Evolutionary conservation across 2,888 invertebrate species (phyloP), one percentile per base, ranked within the genome.

Genomic region (Microctonus hyperodae): DNA sequence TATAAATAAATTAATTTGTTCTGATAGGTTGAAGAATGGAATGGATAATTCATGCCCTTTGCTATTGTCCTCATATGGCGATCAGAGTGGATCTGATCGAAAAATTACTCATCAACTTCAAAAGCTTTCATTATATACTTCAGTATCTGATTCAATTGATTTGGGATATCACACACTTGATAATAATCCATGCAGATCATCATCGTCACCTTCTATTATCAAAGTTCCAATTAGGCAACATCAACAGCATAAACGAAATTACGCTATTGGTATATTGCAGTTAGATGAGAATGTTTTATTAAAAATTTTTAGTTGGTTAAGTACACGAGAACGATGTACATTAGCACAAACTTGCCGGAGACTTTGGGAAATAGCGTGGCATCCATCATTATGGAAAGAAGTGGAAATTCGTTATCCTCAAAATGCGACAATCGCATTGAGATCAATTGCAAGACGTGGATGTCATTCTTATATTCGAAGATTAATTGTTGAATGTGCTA

Each of bases 351-450:
- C 93, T 5, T 93, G 92, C 78, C 86, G 90, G 23, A 86, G 93
- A 58, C 92, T 93, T 84, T 92, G 93, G 84, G 87, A 89, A 71
- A 85, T 93, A 33, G 91, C 90, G 44, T 94, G 94, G 94, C 90
- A 91, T 40, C 92, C 93, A 0, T 84, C 87, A 9, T 85, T 94
- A 23, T 94, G 94, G 94, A 73, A 70, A 9, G 79, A 81, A 28
- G 78, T 82, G 6, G 79, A 81, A 40, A 72, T 82, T 13, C 77
- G 78, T 13, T 76, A 79, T 69, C 81, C 81, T 0, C 76, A 82
- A 69, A 81, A 76, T 35, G 78, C 79, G 1, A 76, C 75, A 1
- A 68, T 69, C 28, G 79, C 79, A 0, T 67, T 81, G 1, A 75
- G 76, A n/a, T 74, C 77, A 1, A 67, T 83, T 10, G 76, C 78